Base-by-base conservation (phyloP, 2,113 vertebrate species). In the Ceuthmochares aereus region DNA sequence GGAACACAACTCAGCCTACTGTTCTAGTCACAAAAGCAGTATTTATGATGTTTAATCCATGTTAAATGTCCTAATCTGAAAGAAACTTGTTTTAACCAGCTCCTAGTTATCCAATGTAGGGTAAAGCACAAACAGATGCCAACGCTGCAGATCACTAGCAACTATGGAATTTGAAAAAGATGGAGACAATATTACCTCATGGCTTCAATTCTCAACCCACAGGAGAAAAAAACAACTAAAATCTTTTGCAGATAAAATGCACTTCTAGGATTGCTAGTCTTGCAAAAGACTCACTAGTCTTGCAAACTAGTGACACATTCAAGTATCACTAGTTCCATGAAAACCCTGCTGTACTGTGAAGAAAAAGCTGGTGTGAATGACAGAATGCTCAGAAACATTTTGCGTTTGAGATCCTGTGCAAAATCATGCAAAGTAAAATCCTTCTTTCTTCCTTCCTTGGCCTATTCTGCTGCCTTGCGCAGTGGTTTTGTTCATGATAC, bases 221-320 rank as follows among this genome's bases (percentile, higher is more conserved):
- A 82, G 60, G 55, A 74, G 11, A 76, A 94, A 93, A 93, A 91
- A 64, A 55, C 90, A 55, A 1, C 29, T 58, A 21, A 34, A 87
- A 58, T 16, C 30, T 95, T 95, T 67, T 76, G 90, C 84, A 93
- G 92, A 93, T 81, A 94, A 97, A 97, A 94, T 52, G 58, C 37
- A 83, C 40, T 84, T 87, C 75, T 40, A 75, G 87, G 40, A 60
- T 95, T 84, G 89, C 49, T 91, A n/a, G n/a, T n/a, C n/a, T n/a
- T n/a, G n/a, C n/a, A n/a, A n/a, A n/a, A n/a, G n/a, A n/a, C n/a
- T n/a, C n/a, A n/a, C n/a, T n/a, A n/a, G n/a, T 64, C 17, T 37
- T 82, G 95, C 56, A 85, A 94, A 80, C 43, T 22, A 51, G 49
- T 14, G 59, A 95, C 62, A 84, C 62, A 49, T 23, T 82, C 96